Evolutionary conservation across 2,113 vertebrate species (phyloP).

Genomic region (Carassius auratus): DNA sequence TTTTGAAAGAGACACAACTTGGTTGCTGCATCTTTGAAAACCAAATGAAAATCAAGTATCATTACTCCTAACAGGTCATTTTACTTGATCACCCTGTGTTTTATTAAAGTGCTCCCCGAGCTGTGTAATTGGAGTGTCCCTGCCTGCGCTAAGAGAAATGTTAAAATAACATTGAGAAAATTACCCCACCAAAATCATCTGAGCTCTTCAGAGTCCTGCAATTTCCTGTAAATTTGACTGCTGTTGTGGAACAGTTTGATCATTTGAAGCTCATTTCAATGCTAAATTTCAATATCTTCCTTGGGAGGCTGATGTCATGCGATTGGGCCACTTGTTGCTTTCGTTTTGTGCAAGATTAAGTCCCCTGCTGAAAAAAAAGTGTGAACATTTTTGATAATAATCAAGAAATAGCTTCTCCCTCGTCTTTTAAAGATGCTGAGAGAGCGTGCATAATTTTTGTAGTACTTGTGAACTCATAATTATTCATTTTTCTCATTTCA

Average conservation of each 20-base stretch:
- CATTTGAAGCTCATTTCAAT: slow-evolving; percentile 2
- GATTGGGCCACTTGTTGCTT: neutral
- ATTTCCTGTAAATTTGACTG: neutral
- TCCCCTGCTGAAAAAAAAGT: slow-evolving; percentile 14
- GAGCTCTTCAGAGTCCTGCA: slow-evolving; percentile 1
- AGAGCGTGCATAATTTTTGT: neutral
- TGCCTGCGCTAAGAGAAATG: neutral
- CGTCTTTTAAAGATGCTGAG: neutral
- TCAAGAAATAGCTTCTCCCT: neutral
- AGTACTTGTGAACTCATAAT: slow-evolving; percentile 21
- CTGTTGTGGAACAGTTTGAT: neutral
- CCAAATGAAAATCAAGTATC: neutral
- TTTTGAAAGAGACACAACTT: neutral
- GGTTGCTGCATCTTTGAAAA: neutral
- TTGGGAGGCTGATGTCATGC: neutral
- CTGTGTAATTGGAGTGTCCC: neutral
- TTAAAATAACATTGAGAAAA: slow-evolving; percentile 7
- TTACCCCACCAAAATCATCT: neutral
- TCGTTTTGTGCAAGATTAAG: neutral
- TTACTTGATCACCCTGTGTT: neutral
- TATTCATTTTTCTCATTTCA: neutral
- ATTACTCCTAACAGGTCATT: slow-evolving; percentile 12
- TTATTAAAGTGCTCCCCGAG: neutral
- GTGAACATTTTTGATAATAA: slow-evolving; percentile 15
- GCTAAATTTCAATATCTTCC: neutral